Conservation (phyloP, 2,888 invertebrate genomes). For the Tipula helvola region DNA sequence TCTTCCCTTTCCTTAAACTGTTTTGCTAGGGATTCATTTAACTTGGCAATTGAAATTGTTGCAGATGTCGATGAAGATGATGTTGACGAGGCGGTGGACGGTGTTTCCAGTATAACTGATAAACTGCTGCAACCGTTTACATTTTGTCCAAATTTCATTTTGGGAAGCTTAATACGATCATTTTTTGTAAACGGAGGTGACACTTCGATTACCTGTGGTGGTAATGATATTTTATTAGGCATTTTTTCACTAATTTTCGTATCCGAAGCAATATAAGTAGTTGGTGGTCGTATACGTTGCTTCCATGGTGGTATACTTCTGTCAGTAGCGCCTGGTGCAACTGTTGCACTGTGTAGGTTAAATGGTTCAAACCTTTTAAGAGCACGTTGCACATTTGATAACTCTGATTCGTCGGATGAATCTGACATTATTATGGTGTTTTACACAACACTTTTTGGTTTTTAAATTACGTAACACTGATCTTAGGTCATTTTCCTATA, state of each 20-base stretch:
- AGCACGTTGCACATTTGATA: background rate
- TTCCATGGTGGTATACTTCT: background rate
- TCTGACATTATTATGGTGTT: background rate
- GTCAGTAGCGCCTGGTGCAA: background rate
- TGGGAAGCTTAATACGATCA: background rate
- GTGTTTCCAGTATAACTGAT: background rate
- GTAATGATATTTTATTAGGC: background rate
- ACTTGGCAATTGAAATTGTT: background rate
- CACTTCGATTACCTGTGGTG: background rate
- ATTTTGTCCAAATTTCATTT: background rate
- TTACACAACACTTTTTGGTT: background rate
- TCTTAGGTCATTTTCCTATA: background rate
- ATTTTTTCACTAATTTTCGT: background rate
- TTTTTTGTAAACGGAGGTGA: background rate
- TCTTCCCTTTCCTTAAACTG: background rate
- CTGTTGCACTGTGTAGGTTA: background rate
- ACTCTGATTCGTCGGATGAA: background rate
- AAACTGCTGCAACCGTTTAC: too few relatives aligned
- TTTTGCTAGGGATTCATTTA: background rate
- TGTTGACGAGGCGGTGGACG: background rate
- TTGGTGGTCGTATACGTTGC: background rate
- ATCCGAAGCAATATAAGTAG: background rate
- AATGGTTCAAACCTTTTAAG: background rate
- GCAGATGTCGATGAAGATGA: background rate
- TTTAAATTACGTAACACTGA: background rate